Conservation (phyloP, 2,797 vertebrate genomes). For the Acanthopagrus latus region DNA sequence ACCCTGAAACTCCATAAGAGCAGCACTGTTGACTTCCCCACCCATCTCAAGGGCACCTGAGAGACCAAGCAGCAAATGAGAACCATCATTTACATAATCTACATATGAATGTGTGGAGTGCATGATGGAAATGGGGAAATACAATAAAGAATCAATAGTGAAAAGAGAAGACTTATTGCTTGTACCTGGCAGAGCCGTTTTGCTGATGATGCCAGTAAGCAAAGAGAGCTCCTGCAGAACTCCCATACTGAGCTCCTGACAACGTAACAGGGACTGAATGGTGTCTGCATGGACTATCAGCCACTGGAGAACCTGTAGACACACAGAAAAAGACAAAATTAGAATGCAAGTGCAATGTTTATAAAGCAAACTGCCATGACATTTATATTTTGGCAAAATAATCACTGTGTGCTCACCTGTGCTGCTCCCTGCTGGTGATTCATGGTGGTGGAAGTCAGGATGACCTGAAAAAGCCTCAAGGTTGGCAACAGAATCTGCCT, state of each 20-base stretch:
- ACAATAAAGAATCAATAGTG: background rate
- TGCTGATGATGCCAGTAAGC: conserved; percentile 97
- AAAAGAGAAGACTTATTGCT: background rate
- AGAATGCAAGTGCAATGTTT: background rate
- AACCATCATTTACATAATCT: background rate
- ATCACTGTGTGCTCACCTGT: conserved; percentile 83
- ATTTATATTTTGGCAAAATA: background rate
- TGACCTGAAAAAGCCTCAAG: conserved; percentile 93
- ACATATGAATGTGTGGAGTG: background rate
- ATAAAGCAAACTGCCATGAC: background rate
- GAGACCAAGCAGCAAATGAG: conserved; percentile 38
- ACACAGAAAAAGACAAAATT: background rate
- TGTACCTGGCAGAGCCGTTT: conserved; percentile 95
- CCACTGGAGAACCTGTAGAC: conserved; percentile 93
- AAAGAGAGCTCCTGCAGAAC: conserved; percentile 93
- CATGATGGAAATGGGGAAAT: background rate
- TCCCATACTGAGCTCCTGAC: conserved; percentile 91
- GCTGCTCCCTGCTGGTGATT: conserved; percentile 96
- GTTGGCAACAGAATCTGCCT: conserved; percentile 95
- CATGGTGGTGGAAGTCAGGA: conserved; percentile 94
- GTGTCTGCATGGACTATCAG: conserved; percentile 96
- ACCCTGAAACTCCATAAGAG: conserved; percentile 93
- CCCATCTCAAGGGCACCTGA: conserved; percentile 91
- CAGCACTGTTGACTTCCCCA: conserved; percentile 88
- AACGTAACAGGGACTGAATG: conserved; percentile 93